These are phyloP conservation scores for Dromius quadrimaculatus DNA, from an alignment of 2,888 invertebrate species.

Conservation along the genomic window DNA sequence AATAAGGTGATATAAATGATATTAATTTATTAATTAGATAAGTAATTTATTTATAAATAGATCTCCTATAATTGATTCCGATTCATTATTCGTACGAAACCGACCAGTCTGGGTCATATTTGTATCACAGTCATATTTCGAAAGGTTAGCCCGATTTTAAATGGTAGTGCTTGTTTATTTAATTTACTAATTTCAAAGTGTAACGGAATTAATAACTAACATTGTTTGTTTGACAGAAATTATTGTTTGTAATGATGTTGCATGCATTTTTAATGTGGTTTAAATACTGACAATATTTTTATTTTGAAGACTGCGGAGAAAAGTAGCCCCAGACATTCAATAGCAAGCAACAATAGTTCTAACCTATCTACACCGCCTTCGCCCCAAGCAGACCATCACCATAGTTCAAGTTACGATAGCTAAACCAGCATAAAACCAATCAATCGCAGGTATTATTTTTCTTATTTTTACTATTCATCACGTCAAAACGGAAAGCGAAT, in stretches of 20 bases:
- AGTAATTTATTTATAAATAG: neutral
- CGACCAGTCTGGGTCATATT: slow-evolving; percentile 21
- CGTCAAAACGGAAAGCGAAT: slow-evolving; percentile 14
- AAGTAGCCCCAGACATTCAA: slow-evolving; percentile 76
- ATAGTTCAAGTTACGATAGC: slow-evolving; percentile 77
- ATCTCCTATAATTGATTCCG: slow-evolving; percentile 27
- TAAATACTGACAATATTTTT: slow-evolving; percentile 13
- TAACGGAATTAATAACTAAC: neutral
- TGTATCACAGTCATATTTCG: slow-evolving; percentile 29
- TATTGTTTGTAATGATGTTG: neutral
- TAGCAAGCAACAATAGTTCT: slow-evolving; percentile 81
- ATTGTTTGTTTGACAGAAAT: neutral
- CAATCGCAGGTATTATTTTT: slow-evolving; percentile 24
- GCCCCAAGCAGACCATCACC: slow-evolving; percentile 75
- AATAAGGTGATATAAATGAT: slow-evolving; percentile 67
- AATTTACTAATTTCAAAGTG: slow-evolving; percentile 27
- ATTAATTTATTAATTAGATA: neutral
- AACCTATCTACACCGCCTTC: slow-evolving; percentile 80
- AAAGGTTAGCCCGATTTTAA: slow-evolving; percentile 6
- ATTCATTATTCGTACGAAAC: slow-evolving; percentile 8
- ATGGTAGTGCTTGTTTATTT: slow-evolving; percentile 15
- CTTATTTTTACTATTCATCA: slow-evolving; percentile 17
- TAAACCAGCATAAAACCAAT: slow-evolving; percentile 61
- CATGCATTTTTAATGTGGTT: neutral
- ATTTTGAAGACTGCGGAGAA: slow-evolving; percentile 63